phyloP scores from a whole-genome alignment of 64 coral and sea anemone species.

The Catalaphyllia jardinei region DNA sequence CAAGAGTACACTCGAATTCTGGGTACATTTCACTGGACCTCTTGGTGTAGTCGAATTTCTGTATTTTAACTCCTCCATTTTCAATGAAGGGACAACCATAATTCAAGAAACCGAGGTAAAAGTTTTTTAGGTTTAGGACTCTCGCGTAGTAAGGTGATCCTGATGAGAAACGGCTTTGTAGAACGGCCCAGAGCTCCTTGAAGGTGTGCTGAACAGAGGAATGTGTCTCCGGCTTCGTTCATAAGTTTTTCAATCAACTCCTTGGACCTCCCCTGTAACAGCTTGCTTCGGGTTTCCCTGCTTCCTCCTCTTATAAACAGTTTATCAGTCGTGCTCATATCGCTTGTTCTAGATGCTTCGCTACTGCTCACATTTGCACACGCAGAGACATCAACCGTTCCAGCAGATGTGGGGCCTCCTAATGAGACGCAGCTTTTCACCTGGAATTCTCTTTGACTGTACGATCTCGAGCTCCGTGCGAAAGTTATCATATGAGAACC shows the following conservation, averaged over 20 bases:
- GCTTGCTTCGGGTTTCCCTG: slow-evolving; percentile 2
- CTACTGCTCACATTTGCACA: slow-evolving; percentile 30
- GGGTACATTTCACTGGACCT: neutral
- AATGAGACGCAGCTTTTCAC: slow-evolving; percentile 29
- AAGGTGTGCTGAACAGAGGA: slow-evolving; percentile 1
- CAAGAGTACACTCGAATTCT: slow-evolving; percentile 41
- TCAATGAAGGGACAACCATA: slow-evolving; percentile 12
- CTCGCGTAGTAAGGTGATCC: neutral
- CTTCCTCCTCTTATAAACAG: slow-evolving; percentile 50
- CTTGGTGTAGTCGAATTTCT: slow-evolving; percentile 38
- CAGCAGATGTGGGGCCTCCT: neutral
- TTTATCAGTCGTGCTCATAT: slow-evolving; percentile 18
- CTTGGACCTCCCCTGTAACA: neutral
- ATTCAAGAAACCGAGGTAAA: slow-evolving; percentile 38
- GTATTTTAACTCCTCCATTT: slow-evolving; percentile 8
- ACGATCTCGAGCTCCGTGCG: slow-evolving; percentile 20
- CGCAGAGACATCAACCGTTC: neutral
- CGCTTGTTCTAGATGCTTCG: neutral
- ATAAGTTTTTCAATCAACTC: slow-evolving; percentile 39
- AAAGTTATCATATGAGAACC: slow-evolving; percentile 63
- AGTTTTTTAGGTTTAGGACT: slow-evolving; percentile 39
- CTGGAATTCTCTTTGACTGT: slow-evolving; percentile 42
- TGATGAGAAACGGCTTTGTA: slow-evolving; percentile 9
- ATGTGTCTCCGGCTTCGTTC: neutral
- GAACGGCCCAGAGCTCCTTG: slow-evolving; percentile 2